These are phyloP conservation scores for Xenotilapia flavipinnis DNA, from an alignment of 2,113 vertebrate genomes.

Conservation along the genomic window DNA sequence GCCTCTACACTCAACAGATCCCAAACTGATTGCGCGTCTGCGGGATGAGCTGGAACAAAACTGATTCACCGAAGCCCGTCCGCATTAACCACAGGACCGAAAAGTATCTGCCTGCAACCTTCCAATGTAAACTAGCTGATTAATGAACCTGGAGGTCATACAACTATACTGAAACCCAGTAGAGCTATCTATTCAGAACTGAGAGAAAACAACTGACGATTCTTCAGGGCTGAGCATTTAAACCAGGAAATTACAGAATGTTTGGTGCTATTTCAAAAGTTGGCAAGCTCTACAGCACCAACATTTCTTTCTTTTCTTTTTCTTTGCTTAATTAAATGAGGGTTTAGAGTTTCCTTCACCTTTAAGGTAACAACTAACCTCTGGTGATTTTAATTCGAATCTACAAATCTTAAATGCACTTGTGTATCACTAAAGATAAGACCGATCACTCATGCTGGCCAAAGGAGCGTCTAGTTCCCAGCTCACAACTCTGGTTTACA, in stretches of 20 bases:
- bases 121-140: neutral
- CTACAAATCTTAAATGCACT: neutral
- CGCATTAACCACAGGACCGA: accelerated
- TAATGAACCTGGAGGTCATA: neutral
- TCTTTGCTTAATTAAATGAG: neutral
- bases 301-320: neutral
- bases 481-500: neutral
- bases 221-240: neutral
- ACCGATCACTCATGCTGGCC: neutral
- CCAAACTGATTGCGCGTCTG: neutral
- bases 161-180: neutral
- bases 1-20: neutral
- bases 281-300: neutral
- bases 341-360: neutral
- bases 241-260: neutral
- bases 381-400: neutral
- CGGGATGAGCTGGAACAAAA: neutral
- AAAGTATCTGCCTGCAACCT: neutral
- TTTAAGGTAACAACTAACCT: neutral
- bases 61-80: neutral
- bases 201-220: neutral
- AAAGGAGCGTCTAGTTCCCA: neutral
- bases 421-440: neutral
- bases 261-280: neutral
- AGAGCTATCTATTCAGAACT: neutral